phyloP scores from a whole-genome alignment of 2,113 vertebrate species.

The Onychostoma macrolepis region DNA sequence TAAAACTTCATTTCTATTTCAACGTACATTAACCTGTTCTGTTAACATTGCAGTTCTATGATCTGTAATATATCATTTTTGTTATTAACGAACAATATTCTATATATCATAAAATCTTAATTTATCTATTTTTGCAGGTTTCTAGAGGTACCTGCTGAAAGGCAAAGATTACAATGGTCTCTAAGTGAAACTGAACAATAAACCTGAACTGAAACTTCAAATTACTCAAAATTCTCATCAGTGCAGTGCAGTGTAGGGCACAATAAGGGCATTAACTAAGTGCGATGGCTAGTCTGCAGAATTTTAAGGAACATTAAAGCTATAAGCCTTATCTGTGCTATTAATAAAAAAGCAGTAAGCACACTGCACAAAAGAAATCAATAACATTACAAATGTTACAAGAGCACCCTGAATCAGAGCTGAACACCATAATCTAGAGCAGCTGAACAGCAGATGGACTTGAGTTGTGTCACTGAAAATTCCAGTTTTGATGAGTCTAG shows the following conservation, averaged over 20 bases:
- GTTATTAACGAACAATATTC: slow-evolving; percentile 2
- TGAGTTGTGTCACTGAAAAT: not conserved
- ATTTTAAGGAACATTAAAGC: slow-evolving; percentile 34
- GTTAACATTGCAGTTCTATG: not conserved
- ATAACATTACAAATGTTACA: slow-evolving; percentile 33
- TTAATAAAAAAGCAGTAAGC: slow-evolving; percentile 21
- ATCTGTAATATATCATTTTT: not conserved
- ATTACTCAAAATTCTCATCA: not conserved
- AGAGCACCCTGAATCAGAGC: slow-evolving; percentile 46
- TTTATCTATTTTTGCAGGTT: not conserved
- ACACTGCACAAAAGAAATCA: slow-evolving; percentile 42
- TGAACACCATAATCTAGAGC: not conserved
- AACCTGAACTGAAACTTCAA: slow-evolving; percentile 27
- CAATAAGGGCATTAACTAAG: slow-evolving; percentile 3
- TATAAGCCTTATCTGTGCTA: slow-evolving; percentile 38
- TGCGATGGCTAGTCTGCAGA: not conserved
- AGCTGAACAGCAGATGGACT: not conserved
- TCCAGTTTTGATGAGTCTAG: not conserved
- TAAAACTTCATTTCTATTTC: slow-evolving; percentile 3
- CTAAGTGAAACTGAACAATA: not conserved
- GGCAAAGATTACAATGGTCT: slow-evolving; percentile 4
- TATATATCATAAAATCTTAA: not conserved
- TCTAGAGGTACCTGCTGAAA: not conserved
- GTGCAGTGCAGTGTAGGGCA: slow-evolving; percentile 1
- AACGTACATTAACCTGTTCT: slow-evolving; percentile 14